phyloP scores from a whole-genome alignment of 2,888 invertebrate species.

The Sarcophaga carnaria region DNA sequence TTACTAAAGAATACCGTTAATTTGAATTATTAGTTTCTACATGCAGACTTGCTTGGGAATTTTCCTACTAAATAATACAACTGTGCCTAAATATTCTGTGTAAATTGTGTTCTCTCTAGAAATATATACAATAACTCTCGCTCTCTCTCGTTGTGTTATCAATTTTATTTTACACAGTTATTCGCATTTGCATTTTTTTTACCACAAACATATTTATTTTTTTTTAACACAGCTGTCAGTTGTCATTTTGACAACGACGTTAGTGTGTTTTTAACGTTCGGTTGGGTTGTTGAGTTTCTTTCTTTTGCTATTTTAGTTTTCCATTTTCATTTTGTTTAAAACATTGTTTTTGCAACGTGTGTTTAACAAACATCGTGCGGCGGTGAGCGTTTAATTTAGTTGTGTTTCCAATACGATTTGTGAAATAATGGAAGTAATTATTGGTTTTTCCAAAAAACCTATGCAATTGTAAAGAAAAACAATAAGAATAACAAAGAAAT shows the following conservation, averaged over 20 bases:
- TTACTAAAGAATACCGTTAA: neutral
- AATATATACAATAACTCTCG: neutral
- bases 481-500: slow-evolving; percentile 12
- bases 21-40: neutral
- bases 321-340: slow-evolving; percentile 23
- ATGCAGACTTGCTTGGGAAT: neutral
- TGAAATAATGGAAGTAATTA: neutral
- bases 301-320: slow-evolving; percentile 2
- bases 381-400: neutral
- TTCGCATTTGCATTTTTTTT: slow-evolving; percentile 50
- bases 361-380: neutral
- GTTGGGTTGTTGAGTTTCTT: slow-evolving; percentile 8
- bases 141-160: neutral
- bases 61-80: slow-evolving; percentile 36
- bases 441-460: slow-evolving; percentile 12
- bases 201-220: slow-evolving; percentile 30
- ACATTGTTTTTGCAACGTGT: neutral
- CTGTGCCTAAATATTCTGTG: neutral
- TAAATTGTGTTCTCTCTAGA: neutral
- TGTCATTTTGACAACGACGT: slow-evolving; percentile 71
- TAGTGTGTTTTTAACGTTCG: slow-evolving; percentile 41
- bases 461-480: slow-evolving; percentile 2
- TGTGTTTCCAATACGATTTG: slow-evolving; percentile 7
- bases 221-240: slow-evolving; percentile 66
- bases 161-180: slow-evolving; percentile 41